Evolutionary conservation across 2,797 vertebrate species (phyloP).

Genomic region (Falco columbarius): DNA sequence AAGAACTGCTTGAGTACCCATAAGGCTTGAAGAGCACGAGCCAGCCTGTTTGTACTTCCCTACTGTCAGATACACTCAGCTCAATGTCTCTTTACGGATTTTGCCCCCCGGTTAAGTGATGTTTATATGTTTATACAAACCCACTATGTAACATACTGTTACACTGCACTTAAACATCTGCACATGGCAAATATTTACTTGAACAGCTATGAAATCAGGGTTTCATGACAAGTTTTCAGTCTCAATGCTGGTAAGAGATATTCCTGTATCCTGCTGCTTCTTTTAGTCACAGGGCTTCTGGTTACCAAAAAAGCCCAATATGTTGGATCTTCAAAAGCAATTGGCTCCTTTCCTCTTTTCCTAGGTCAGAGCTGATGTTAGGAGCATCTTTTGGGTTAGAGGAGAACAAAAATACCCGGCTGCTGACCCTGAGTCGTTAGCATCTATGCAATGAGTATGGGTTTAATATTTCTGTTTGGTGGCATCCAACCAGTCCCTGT

Average conservation of each 20-base stretch:
- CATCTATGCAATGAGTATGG: not conserved
- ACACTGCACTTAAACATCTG: not conserved
- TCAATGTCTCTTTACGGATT: not conserved
- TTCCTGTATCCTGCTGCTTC: not conserved
- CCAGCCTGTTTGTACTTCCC: not conserved
- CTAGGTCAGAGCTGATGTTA: not conserved
- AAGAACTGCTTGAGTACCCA: not conserved
- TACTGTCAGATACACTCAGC: not conserved
- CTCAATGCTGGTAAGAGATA: not conserved
- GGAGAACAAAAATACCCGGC: not conserved
- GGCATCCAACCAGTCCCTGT: not conserved
- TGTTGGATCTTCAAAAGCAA: not conserved
- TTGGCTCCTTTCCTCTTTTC: not conserved
- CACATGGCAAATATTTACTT: not conserved
- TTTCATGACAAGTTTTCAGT: not conserved
- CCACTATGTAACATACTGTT: not conserved
- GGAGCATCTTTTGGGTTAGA: not conserved
- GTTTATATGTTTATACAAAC: slow-evolving; percentile 4
- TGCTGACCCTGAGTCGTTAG: not conserved
- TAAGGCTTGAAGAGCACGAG: not conserved
- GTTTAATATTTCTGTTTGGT: not conserved
- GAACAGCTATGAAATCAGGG: not conserved
- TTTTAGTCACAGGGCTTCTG: not conserved
- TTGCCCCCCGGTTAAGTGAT: not conserved
- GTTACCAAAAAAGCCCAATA: not conserved